A percentile compares a stretch with the other conserved stretches of the same genome.
Evolutionary conservation across 1,140 invertebrate genomes (phyloP).

Genomic region (Teleopsis dalmanni): DNA sequence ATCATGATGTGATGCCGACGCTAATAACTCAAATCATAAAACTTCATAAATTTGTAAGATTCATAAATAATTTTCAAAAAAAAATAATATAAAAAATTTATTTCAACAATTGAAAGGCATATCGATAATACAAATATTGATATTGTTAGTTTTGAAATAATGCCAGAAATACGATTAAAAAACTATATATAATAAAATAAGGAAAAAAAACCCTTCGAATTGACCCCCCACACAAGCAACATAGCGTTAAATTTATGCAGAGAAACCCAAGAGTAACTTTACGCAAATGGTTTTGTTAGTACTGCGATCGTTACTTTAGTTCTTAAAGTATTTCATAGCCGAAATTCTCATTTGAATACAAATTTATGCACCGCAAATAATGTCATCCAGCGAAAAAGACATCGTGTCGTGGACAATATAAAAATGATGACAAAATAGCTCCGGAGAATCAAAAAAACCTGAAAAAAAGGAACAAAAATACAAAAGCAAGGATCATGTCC

Average conservation of each 20-base stretch:
- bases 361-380: slow-evolving; percentile 12
- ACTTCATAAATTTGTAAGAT: slow-evolving; percentile 7
- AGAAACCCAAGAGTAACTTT: neutral
- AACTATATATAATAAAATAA: slow-evolving; percentile 2
- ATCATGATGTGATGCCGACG: slow-evolving; percentile 10
- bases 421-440: slow-evolving; percentile 13
- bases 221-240: slow-evolving; percentile 1
- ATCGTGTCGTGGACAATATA: slow-evolving; percentile 11
- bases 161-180: no score
- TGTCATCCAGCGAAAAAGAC: slow-evolving; percentile 13
- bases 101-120: neutral
- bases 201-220: neutral
- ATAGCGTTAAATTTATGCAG: neutral
- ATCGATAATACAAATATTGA: neutral
- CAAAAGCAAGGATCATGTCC: no score
- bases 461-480: no score
- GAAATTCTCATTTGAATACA: slow-evolving; percentile 6
- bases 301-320: neutral
- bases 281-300: neutral
- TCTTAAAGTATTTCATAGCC: no score
- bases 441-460: no score
- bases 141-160: neutral
- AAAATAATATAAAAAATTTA: neutral
- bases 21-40: slow-evolving; percentile 9
- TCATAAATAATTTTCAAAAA: neutral